These are phyloP conservation scores for Anastrepha ludens DNA, from an alignment of 1,140 invertebrate species.

Conservation along the genomic window DNA sequence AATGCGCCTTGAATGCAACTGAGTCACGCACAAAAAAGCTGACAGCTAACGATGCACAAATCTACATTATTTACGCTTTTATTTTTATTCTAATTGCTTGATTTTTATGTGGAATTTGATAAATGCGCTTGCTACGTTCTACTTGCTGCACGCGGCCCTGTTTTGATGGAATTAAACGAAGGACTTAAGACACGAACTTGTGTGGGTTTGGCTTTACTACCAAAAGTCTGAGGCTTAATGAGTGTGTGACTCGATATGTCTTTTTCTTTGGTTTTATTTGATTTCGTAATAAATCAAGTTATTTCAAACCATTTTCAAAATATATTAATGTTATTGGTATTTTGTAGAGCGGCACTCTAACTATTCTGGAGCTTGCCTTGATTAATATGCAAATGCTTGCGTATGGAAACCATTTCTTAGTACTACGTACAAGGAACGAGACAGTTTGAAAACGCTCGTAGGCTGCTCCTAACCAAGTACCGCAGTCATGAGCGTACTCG, in stretches of 20 bases:
- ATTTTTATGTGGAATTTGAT: background rate
- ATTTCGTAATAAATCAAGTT: background rate
- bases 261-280: background rate
- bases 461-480: too few species aligned
- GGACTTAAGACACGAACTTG: conserved; percentile 40
- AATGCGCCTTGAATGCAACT: background rate
- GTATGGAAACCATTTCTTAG: too few species aligned
- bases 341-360: too few species aligned
- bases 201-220: background rate
- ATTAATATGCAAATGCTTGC: too few species aligned
- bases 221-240: background rate
- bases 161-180: background rate
- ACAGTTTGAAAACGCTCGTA: too few species aligned
- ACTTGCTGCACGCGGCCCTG: background rate
- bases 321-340: too few species aligned
- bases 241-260: background rate
- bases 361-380: too few species aligned
- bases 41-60: background rate
- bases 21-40: conserved; percentile 1
- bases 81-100: conserved; percentile 22
- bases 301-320: too few species aligned
- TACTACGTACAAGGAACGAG: too few species aligned
- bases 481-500: too few species aligned
- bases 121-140: background rate
- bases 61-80: background rate